phyloP scores from a whole-genome alignment of 2,888 invertebrate species.

The Eupithecia vulgata region DNA sequence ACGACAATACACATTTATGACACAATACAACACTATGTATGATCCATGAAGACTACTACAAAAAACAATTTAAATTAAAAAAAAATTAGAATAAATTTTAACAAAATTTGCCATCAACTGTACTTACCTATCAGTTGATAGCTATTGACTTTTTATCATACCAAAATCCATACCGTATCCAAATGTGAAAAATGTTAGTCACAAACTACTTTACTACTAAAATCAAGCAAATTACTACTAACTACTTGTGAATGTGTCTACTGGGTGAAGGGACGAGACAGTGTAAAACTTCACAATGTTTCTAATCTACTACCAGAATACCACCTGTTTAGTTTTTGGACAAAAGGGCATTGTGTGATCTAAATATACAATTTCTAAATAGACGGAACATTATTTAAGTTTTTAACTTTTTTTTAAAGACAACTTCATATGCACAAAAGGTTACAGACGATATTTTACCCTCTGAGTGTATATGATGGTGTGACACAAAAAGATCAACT shows the following conservation, averaged over 20 bases:
- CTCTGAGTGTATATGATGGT: neutral
- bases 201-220: conserved; percentile 47
- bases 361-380: neutral
- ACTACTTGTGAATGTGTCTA: conserved; percentile 35
- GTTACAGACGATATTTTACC: neutral
- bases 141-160: neutral
- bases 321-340: neutral
- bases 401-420: neutral
- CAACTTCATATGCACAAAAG: neutral
- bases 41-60: neutral
- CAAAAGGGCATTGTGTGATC: conserved; percentile 10
- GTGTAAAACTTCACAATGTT: conserved; percentile 12
- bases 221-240: conserved; percentile 49
- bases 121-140: neutral
- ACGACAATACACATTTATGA: neutral
- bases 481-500: neutral
- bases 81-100: neutral
- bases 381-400: neutral
- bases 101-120: neutral
- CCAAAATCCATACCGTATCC: conserved; percentile 18
- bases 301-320: conserved; percentile 1
- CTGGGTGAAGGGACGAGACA: conserved; percentile 21
- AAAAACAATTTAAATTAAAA: neutral
- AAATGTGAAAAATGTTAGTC: conserved; percentile 51
- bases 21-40: neutral